phyloP scores from a whole-genome alignment of 2,888 invertebrate species.

The Cylloceria caligata region DNA sequence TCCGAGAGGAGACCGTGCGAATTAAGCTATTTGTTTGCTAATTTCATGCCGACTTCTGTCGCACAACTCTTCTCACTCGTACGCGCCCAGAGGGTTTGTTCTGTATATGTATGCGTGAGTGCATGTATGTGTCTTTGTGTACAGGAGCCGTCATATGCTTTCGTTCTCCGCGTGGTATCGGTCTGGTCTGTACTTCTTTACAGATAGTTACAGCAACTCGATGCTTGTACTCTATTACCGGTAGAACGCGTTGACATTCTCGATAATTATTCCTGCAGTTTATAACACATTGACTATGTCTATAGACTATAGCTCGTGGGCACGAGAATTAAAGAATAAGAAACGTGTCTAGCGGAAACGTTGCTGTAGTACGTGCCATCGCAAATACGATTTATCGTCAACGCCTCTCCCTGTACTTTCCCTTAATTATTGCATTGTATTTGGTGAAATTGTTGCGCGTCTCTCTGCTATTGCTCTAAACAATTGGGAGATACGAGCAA shows the following conservation, averaged over 20 bases:
- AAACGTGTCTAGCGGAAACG: slow-evolving; percentile 3
- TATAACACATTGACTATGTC: slow-evolving; percentile 3
- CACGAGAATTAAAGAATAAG: not conserved
- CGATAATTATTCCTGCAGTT: slow-evolving; percentile 36
- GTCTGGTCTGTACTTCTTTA: slow-evolving; percentile 3
- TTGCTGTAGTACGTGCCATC: not conserved
- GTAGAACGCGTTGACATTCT: slow-evolving; percentile 4
- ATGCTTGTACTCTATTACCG: not conserved
- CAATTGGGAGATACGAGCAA: no score
- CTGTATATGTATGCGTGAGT: slow-evolving; percentile 10
- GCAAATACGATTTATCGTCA: slow-evolving; percentile 16
- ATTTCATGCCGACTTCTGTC: slow-evolving; percentile 66
- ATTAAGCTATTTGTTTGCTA: slow-evolving; percentile 72
- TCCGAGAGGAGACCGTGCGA: slow-evolving; percentile 69
- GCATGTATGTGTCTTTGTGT: slow-evolving; percentile 7
- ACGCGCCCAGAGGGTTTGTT: slow-evolving; percentile 8
- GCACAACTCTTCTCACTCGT: slow-evolving; percentile 50
- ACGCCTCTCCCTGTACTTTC: not conserved
- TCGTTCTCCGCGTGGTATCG: slow-evolving; percentile 23
- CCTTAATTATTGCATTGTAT: not conserved
- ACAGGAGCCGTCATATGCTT: slow-evolving; percentile 26
- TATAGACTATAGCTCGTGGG: not conserved
- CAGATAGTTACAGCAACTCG: slow-evolving; percentile 5
- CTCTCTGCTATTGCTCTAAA: no score
- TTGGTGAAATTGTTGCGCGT: not conserved